Conservation (phyloP, 2,888 invertebrate genomes). For the Melinaea marsaeus region DNA sequence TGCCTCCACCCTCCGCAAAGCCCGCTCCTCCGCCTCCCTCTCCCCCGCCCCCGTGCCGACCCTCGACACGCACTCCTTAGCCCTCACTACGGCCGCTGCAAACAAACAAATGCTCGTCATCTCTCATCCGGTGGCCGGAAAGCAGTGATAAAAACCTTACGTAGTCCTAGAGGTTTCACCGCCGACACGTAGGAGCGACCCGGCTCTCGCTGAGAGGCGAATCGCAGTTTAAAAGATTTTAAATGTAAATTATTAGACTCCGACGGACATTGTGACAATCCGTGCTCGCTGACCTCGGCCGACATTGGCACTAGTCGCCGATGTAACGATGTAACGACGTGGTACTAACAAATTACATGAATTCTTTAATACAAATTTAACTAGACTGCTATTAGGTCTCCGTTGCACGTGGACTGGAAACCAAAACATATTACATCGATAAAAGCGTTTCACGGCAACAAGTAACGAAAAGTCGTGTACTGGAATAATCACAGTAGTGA, state of each 20-base stretch:
- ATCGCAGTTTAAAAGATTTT: slow-evolving; percentile 60
- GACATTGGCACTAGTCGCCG: neutral
- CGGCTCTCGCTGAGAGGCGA: slow-evolving; percentile 59
- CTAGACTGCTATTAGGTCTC: neutral
- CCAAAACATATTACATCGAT: neutral
- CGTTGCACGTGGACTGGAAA: neutral
- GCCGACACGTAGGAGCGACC: slow-evolving; percentile 65
- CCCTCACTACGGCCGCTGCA: slow-evolving; percentile 58
- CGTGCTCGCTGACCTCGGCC: slow-evolving; percentile 18
- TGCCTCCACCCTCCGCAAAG: slow-evolving; percentile 41
- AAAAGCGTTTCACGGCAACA: neutral
- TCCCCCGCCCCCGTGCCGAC: slow-evolving; percentile 29
- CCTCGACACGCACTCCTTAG: slow-evolving; percentile 51
- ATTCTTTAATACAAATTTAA: neutral
- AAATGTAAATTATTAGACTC: slow-evolving; percentile 9
- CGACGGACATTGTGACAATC: slow-evolving; percentile 14
- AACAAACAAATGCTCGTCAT: neutral
- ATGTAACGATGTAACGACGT: neutral
- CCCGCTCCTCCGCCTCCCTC: slow-evolving; percentile 22
- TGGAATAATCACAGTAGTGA: no score
- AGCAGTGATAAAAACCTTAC: slow-evolving; percentile 41
- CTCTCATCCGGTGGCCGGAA: neutral
- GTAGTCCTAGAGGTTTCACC: slow-evolving; percentile 55
- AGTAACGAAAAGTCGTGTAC: neutral
- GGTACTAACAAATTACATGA: neutral